Base-by-base conservation (phyloP, 2,797 vertebrate genomes). In the Phataginus tricuspis region DNA sequence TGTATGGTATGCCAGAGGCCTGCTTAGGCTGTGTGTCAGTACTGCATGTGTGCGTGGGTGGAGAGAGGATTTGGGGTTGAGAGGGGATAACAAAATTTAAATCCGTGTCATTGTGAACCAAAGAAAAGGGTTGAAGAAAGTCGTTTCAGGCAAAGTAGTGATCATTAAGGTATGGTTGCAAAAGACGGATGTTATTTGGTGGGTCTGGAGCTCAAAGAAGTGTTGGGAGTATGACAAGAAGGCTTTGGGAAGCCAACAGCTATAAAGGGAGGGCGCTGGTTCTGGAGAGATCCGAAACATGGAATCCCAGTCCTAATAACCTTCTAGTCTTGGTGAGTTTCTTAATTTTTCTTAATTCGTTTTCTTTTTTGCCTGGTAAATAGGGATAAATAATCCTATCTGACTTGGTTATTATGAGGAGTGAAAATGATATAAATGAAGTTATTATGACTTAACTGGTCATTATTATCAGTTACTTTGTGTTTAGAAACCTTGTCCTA, bases 261-360 rank as follows among this genome's bases (percentile, higher is more conserved):
- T 18, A 3, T 37, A 64, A 16, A 6, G 31, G 25, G 37, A 55
- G 25, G 64, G 14, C 16, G 6, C 3, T 0, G 12, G 37, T 77
- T 71, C 42, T 18, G 19, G 13, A 57, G 63, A 86, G 69, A 57
- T 55, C 31, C 61, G 53, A 27, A 64, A 27, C 25, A 12, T 86
- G 18, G 53, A 69, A n/a, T 49, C 51, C 63, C 21, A 63, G 11
- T 15, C 13, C 6, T 29, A 63, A 71, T 89, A 51, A 72, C 39
- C 42, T 31, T 68, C 29, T 68, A 16, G 55, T 85, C 51, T 57
- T 93, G 25, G 77, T 57, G 34, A 64, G 23, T 88, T 74, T 91
- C 59, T 61, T 61, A 25, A 72, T 90, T 87, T 90, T 34, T 61
- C 49, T 90, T 55, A 91, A 87, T 91, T 49, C 18, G 27, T 19